A percentile compares a stretch with the other conserved stretches of the same genome.
Conservation (phyloP, 2,797 vertebrate genomes). For the Urocyon cinereoargenteus region DNA sequence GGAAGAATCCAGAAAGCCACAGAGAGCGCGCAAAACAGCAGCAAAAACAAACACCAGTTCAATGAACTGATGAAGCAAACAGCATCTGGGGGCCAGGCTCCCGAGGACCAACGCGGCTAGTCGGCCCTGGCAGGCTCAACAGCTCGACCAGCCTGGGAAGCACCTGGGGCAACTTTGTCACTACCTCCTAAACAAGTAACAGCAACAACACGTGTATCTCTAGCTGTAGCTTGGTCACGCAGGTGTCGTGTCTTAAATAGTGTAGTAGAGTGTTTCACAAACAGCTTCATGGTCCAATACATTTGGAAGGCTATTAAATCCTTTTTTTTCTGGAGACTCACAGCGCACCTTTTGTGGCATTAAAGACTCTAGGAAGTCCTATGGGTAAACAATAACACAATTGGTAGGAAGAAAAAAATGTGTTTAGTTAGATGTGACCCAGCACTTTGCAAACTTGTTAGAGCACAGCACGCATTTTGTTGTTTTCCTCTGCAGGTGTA, state of each 20-base stretch:
- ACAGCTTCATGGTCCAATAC: neutral
- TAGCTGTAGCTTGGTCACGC: neutral
- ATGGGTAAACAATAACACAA: neutral
- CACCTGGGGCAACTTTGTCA: neutral
- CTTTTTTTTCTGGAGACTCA: neutral
- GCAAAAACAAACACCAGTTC: neutral
- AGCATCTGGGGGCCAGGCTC: neutral
- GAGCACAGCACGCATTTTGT: neutral
- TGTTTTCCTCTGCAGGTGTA: neutral
- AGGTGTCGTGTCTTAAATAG: neutral
- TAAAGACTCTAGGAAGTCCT: neutral
- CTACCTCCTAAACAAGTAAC: neutral
- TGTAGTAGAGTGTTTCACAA: neutral
- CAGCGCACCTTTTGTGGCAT: neutral
- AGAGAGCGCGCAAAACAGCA: neutral
- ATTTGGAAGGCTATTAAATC: conserved; percentile 37
- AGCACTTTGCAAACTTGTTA: neutral
- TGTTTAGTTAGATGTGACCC: neutral
- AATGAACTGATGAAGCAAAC: fast-evolving
- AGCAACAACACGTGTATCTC: neutral
- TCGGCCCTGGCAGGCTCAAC: neutral
- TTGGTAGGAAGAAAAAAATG: neutral
- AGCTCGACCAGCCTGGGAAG: too few species aligned
- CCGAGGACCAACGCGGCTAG: too few species aligned
- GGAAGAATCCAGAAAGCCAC: neutral